phyloP scores from a whole-genome alignment of 2,113 vertebrate species.

The Pygoscelis antarcticus region DNA sequence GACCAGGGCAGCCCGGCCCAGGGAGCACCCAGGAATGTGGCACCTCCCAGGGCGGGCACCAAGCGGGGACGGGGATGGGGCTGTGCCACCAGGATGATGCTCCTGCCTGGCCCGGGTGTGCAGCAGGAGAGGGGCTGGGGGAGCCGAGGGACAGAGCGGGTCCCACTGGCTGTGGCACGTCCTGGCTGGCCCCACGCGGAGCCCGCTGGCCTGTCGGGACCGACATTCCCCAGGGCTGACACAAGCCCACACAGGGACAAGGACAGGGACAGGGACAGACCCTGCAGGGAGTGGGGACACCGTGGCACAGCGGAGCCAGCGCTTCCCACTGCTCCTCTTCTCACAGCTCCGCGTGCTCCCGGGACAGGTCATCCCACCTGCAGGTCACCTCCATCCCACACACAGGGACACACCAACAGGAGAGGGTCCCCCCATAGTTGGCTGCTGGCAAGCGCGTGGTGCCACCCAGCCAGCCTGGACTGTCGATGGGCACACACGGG shows the following conservation, averaged over 20 bases:
- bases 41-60: background rate
- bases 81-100: background rate
- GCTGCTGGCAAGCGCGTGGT: background rate
- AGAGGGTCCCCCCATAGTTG: background rate
- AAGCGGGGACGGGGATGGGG: fast-evolving
- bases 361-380: background rate
- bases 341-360: fast-evolving
- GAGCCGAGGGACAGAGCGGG: background rate
- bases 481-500: fast-evolving
- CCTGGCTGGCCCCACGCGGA: fast-evolving
- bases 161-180: fast-evolving
- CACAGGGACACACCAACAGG: fast-evolving
- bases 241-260: background rate
- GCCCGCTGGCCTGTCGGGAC: background rate
- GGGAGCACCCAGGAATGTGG: constrained; percentile 17
- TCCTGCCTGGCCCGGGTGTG: background rate
- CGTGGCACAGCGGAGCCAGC: fast-evolving
- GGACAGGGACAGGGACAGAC: background rate
- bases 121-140: background rate
- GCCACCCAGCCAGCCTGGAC: background rate
- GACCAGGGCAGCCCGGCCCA: background rate
- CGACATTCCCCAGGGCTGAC: fast-evolving
- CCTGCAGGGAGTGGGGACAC: fast-evolving
- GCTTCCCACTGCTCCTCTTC: too few relatives aligned
- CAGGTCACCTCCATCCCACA: fast-evolving